Base-by-base conservation (phyloP, 2,888 invertebrate species). In the Epirrita christyi region DNA sequence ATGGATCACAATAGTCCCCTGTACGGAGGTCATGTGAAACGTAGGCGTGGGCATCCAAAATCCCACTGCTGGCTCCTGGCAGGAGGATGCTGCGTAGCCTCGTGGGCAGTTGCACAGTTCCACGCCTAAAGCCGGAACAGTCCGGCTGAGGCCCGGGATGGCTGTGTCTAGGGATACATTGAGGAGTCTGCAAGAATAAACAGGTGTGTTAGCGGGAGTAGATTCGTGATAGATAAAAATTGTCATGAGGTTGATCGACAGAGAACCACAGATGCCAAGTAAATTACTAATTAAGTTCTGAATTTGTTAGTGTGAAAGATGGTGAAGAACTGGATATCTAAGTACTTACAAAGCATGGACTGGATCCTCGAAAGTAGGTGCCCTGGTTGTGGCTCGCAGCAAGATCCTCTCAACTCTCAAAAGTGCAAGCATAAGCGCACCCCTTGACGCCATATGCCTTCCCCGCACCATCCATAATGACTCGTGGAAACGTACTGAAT, bases 341-440 rank as follows among this genome's bases (percentile, higher is more conserved):
- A 1, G 5, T 56, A 85, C 83, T 81, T 36, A 86, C 87, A 86
- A 67, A 0, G 86, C 84, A 59, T 87, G 86, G 1, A 86, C 78
- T 0, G 78, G 81, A 6, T 88, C 86, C 0, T 67, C 65, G 0
- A 55, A 46, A 0, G 73, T 70, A 0, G 87, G 88, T 4, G 83
- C 84, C 6, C 86, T 67, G 0, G 83, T 85, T 55, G 85, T 83
- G 58, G 95, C 96, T 46, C 97, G 92, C 40, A 99, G 91, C 42
- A 97, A 93, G 61, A 98, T 93, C 65, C 96, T 94, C 58, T 96
- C 95, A 0, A 99, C 89, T 72, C 97, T 96, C 77, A 98, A 97
- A 59, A 99, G 92, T 0, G 97, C 96, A n/a, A 98, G 93, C 98
- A 99, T 98, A 75, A 99, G 92, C 32, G 96, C 95, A 79, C 81